A percentile compares a stretch with the other conserved stretches of the same genome.
phyloP scores from a whole-genome alignment of 2,113 vertebrate species.

The Galeopterus variegatus region DNA sequence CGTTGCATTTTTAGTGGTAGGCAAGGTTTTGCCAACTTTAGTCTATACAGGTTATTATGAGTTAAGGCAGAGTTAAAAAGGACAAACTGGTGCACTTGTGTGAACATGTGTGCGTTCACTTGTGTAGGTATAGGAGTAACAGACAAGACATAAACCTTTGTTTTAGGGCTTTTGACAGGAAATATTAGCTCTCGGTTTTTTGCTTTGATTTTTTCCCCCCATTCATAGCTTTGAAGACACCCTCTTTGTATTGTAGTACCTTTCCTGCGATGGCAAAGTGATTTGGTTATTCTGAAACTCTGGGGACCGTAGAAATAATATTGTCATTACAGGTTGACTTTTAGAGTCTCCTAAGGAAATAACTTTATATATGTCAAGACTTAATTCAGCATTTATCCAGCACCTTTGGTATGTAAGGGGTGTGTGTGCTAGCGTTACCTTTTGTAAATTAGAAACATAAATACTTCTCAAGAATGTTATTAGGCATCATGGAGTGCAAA shows the following conservation, averaged over 20 bases:
- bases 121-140: not conserved
- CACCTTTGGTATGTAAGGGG: not conserved
- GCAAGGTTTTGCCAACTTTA: not conserved
- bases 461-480: constrained; percentile 47
- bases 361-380: constrained; percentile 21
- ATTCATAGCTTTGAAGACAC: constrained; percentile 30
- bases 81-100: not conserved
- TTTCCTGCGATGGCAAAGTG: constrained; percentile 28
- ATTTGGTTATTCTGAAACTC: constrained; percentile 58
- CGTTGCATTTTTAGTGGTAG: constrained; percentile 10
- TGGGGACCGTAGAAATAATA: constrained; percentile 44
- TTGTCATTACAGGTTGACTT: constrained; percentile 26
- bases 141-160: not conserved
- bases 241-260: not conserved
- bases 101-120: not conserved
- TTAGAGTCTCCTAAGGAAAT: constrained; percentile 42
- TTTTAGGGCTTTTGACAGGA: constrained; percentile 28
- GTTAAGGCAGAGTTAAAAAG: not conserved
- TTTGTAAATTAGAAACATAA: constrained; percentile 38
- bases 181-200: not conserved
- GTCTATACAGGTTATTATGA: constrained; percentile 16
- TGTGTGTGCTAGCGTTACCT: not conserved
- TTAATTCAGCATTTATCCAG: constrained; percentile 55
- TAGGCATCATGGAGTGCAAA: constrained; percentile 57
- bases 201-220: not conserved